Conservation (phyloP, 2,797 vertebrate species). For the Cossypha caffra region DNA sequence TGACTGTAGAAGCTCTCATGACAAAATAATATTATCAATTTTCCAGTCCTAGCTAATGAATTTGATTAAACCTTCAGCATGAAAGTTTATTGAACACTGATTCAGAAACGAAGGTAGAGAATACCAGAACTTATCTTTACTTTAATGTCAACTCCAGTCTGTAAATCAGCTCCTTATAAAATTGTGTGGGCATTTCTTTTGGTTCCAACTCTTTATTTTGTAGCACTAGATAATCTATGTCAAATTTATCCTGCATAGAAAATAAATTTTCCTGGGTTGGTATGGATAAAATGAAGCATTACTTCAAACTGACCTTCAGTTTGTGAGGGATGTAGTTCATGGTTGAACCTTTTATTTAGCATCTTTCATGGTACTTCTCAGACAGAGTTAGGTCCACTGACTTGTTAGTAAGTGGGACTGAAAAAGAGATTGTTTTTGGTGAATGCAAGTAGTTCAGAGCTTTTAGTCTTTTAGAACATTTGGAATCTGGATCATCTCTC, state of each 20-base stretch:
- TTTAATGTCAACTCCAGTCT: neutral
- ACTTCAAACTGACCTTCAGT: neutral
- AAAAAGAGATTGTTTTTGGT: neutral
- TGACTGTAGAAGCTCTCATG: neutral
- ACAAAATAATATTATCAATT: neutral
- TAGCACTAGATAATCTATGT: neutral
- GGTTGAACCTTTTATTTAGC: neutral
- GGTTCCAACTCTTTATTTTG: neutral
- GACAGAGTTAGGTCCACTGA: neutral
- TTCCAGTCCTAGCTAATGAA: neutral
- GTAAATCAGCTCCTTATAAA: neutral
- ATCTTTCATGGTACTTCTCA: neutral
- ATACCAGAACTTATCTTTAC: neutral
- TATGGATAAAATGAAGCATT: neutral
- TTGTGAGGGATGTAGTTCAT: neutral
- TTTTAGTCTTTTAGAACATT: neutral
- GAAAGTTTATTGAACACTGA: neutral
- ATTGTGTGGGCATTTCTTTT: neutral
- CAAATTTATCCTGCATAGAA: neutral
- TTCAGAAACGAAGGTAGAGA: neutral
- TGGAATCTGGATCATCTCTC: neutral
- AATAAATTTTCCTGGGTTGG: neutral
- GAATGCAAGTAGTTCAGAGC: neutral
- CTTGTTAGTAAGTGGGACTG: neutral
- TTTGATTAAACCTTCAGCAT: neutral